Evolutionary conservation across 2,888 invertebrate species (phyloP).

Genomic region (Gryllus longicercus): DNA sequence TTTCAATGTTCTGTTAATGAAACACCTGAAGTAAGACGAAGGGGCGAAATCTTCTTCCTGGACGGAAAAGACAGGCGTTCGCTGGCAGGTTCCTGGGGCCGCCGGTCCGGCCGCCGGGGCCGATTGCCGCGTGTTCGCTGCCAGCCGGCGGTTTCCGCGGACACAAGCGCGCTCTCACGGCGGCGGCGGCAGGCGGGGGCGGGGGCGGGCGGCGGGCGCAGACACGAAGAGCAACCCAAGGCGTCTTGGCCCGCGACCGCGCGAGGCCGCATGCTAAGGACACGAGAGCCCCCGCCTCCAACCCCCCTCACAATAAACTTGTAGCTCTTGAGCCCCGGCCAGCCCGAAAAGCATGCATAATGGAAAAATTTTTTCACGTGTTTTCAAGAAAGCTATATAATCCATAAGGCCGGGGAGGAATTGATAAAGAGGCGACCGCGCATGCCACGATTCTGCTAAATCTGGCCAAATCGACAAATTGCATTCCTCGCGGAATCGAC

Average conservation of each 20-base stretch:
- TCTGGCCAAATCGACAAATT: conserved; percentile 9
- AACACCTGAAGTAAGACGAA: no score
- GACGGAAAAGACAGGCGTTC: no score
- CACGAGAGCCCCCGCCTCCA: neutral
- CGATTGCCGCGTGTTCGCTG: no score
- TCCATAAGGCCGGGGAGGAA: neutral
- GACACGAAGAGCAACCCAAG: neutral
- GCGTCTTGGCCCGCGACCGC: neutral
- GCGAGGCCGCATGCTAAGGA: neutral
- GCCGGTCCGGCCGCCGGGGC: no score
- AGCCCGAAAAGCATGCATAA: neutral
- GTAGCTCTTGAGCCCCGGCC: neutral
- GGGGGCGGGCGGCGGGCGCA: neutral
- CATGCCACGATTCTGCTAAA: neutral
- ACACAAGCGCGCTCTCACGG: neutral
- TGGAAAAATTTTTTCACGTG: conserved; percentile 1
- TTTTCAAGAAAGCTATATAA: conserved; percentile 17
- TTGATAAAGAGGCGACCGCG: conserved; percentile 17
- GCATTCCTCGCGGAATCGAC: neutral
- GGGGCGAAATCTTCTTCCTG: no score
- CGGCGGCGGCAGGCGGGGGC: neutral
- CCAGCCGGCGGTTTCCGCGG: no score
- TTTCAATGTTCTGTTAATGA: no score
- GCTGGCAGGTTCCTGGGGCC: no score
- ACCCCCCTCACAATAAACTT: neutral